Conservation (phyloP, 1,140 invertebrate genomes). For the Papilio xuthus region DNA sequence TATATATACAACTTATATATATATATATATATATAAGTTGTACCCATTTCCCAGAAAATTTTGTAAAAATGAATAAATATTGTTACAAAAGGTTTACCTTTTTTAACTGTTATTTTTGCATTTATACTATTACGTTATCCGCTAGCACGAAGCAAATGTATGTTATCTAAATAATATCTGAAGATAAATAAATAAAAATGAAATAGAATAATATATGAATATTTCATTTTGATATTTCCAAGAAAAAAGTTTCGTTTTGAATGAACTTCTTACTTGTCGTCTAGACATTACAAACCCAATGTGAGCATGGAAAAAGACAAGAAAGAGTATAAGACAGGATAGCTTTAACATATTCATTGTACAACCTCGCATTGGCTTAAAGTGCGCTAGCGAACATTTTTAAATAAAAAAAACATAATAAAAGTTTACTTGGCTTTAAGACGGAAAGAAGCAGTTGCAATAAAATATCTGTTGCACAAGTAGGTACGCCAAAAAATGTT, state of each 20-base stretch:
- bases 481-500: neutral
- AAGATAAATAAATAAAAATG: neutral
- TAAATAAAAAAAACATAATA: neutral
- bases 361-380: neutral
- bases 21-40: no score
- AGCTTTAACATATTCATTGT: neutral
- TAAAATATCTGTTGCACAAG: neutral
- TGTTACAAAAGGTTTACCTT: neutral
- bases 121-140: neutral
- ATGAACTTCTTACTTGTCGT: neutral
- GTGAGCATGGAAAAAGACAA: slow-evolving; percentile 9
- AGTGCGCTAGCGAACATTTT: slow-evolving; percentile 6
- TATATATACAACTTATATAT: no score
- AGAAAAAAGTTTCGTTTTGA: neutral
- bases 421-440: neutral
- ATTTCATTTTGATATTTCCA: neutral
- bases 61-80: no score
- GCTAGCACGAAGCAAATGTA: neutral
- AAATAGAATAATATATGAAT: no score
- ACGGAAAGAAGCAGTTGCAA: neutral
- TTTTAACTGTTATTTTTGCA: neutral
- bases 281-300: neutral
- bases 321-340: neutral
- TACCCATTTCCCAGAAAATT: no score
- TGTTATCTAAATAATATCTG: neutral